Percentiles rank a stretch among this genome's conserved stretches.
phyloP scores from a whole-genome alignment of 2,888 invertebrate genomes.

The Leptinotarsa juncta region DNA sequence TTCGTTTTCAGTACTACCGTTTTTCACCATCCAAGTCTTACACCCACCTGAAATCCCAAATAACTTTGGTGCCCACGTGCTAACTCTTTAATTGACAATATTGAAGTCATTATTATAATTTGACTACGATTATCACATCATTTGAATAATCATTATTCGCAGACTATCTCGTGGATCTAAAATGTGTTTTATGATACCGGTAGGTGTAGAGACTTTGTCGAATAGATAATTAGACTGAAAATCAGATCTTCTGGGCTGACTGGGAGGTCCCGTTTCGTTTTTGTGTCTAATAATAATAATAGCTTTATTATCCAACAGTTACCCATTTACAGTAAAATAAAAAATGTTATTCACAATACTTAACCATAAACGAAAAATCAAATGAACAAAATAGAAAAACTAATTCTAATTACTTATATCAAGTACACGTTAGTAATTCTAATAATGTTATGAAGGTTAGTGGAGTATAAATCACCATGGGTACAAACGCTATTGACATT shows the following conservation, averaged over 20 bases:
- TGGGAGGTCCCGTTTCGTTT: neutral
- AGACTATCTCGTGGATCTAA: slow-evolving; percentile 16
- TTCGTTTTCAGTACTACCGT: neutral
- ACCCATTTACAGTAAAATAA: too few species aligned
- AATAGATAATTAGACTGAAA: slow-evolving; percentile 8
- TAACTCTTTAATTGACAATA: slow-evolving; percentile 53
- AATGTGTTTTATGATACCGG: slow-evolving; percentile 21
- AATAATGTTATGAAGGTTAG: too few species aligned
- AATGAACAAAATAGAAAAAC: too few species aligned
- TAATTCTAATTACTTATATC: too few species aligned
- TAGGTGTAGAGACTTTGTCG: slow-evolving; percentile 24
- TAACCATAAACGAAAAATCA: too few species aligned
- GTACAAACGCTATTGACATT: too few species aligned
- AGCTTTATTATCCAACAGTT: too few species aligned
- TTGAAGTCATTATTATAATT: slow-evolving; percentile 53
- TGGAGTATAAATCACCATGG: too few species aligned
- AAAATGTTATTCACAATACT: too few species aligned
- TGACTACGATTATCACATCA: slow-evolving; percentile 48
- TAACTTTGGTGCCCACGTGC: slow-evolving; percentile 46
- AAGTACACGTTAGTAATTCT: too few species aligned
- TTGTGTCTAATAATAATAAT: neutral
- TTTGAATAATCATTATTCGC: slow-evolving; percentile 43
- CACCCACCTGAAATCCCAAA: slow-evolving; percentile 24
- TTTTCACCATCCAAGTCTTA: neutral
- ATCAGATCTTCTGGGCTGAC: slow-evolving; percentile 15